Base-by-base conservation (phyloP, 1,140 invertebrate species). In the Lepidurus couesii region DNA sequence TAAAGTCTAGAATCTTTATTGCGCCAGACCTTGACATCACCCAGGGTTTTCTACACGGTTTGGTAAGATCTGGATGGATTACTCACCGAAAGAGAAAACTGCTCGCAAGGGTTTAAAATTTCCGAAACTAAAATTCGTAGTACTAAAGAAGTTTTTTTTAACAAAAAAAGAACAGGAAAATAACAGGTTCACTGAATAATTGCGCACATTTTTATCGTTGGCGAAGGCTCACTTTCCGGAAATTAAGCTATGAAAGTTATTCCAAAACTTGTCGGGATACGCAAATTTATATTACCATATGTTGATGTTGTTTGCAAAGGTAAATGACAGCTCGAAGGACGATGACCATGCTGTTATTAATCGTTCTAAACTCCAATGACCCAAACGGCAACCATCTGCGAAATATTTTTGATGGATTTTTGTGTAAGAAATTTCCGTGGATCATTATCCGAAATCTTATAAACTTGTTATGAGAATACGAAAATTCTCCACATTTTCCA, bases 241-340 rank as follows among this genome's bases (percentile, higher is more conserved):
- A 34, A 34, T 4, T 34, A 3, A 34, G 34, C 34, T 34, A 34
- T 34, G 34, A 34, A 34, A 3, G 34, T 34, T 34, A 34, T 34
- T 0, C 34, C 34, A 34, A 34, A 34, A 34, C 34, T 34, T 34
- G 2, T 2, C 34, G 34, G 34, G 34, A 34, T 34, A 34, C 1
- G 1, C 4, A 34, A 34, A 34, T 65, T 65, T 65, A 7, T 21
- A 9, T 13, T 65, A 21, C 53, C 53, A 21, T 65, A 65, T 65
- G 53, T 16, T 65, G 53, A 65, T 21, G 16, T 65, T 65, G n/a
- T 65, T 13, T 65, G 21, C 13, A 21, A 65, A 65, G 53, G 53
- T 65, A 65, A 65, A 65, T 65, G 53, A 65, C 53, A 65, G 53
- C 53, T 65, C 53, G 16, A 65, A 65, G 53, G 53, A 65, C 53